Percentiles rank a stretch among this genome's conserved stretches.
Conservation (phyloP, 2,797 vertebrate species). For the Pogoniulus pusillus region DNA sequence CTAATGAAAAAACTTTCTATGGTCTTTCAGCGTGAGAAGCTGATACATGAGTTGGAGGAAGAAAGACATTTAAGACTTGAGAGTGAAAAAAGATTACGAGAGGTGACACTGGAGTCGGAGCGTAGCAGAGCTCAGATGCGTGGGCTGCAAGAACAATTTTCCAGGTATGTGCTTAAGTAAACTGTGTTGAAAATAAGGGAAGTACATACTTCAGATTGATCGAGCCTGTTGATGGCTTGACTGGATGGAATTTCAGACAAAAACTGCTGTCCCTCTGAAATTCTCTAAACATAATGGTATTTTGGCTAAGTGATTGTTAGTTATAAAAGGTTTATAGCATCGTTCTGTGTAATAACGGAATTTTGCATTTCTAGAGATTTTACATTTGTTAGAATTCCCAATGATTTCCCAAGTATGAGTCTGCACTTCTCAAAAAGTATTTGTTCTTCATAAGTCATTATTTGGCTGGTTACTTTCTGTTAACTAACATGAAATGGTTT, state of each 20-base stretch:
- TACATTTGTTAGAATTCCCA: background rate
- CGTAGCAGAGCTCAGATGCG: slow-evolving; percentile 86
- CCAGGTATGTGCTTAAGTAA: slow-evolving; percentile 78
- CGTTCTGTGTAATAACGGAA: background rate
- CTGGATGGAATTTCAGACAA: background rate
- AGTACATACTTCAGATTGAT: background rate
- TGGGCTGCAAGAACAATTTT: slow-evolving; percentile 87
- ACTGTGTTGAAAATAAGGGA: background rate
- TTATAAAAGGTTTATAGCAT: background rate
- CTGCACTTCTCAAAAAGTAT: background rate
- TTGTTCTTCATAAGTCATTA: background rate
- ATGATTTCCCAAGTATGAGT: background rate
- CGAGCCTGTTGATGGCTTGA: background rate
- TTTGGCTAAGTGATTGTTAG: background rate
- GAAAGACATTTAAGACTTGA: slow-evolving; percentile 89
- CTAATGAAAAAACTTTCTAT: background rate
- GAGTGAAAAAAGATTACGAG: slow-evolving; percentile 86
- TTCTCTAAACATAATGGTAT: background rate
- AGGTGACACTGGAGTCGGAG: slow-evolving; percentile 88
- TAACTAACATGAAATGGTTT: background rate
- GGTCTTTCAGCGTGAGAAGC: slow-evolving; percentile 86
- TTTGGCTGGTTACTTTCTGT: background rate
- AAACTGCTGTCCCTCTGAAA: background rate
- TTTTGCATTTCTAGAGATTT: background rate
- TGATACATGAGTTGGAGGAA: slow-evolving; percentile 93